phyloP scores from a whole-genome alignment of 2,888 invertebrate species.

The Sialis fuliginosa region DNA sequence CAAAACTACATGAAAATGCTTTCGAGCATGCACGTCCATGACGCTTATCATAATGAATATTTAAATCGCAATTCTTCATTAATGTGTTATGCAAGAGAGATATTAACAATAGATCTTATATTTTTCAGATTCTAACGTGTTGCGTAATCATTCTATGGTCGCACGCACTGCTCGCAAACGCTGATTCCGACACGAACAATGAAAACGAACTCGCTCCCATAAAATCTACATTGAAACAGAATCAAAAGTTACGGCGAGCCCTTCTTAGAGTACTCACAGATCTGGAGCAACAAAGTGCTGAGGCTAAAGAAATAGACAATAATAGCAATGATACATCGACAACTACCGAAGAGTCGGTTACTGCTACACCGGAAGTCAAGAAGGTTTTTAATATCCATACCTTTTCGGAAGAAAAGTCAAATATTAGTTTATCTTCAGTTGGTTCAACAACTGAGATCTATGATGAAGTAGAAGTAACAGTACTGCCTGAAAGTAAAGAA shows the following conservation, averaged over 20 bases:
- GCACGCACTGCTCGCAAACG: slow-evolving; percentile 25
- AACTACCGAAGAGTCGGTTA: not conserved
- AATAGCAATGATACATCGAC: not conserved
- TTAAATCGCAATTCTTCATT: too few species aligned
- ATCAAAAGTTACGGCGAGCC: slow-evolving; percentile 57
- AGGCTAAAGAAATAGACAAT: not conserved
- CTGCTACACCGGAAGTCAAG: not conserved
- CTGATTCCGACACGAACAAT: too few species aligned
- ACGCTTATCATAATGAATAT: too few species aligned
- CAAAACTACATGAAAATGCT: too few species aligned
- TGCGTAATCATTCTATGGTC: slow-evolving; percentile 18
- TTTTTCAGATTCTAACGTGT: too few species aligned
- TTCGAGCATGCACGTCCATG: too few species aligned
- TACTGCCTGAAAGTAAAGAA: not conserved
- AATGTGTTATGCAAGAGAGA: too few species aligned
- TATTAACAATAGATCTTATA: too few species aligned
- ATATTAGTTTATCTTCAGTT: not conserved
- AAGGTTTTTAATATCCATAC: slow-evolving; percentile 1
- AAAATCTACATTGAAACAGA: slow-evolving; percentile 28
- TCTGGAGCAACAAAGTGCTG: slow-evolving; percentile 38
- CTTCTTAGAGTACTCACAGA: slow-evolving; percentile 58
- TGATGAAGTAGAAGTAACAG: too few species aligned
- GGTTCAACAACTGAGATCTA: too few species aligned
- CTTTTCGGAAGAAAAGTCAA: not conserved
- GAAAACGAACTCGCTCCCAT: too few species aligned